phyloP scores from a whole-genome alignment of 1,140 invertebrate species.

The Papilio xuthus region DNA sequence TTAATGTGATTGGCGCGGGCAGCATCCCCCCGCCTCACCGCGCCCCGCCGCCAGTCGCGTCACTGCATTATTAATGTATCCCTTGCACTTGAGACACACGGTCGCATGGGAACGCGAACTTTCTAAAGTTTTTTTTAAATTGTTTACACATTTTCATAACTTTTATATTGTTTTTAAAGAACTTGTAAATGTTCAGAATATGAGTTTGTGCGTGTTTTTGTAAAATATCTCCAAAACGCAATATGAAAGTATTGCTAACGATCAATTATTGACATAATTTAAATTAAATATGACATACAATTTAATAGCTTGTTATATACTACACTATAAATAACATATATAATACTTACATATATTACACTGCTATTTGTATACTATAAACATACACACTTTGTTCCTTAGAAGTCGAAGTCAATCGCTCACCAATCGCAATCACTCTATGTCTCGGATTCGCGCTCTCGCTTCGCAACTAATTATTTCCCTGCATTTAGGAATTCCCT shows the following conservation, averaged over 20 bases:
- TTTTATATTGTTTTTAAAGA: not conserved
- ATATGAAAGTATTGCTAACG: no score
- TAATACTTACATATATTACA: no score
- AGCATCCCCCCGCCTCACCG: slow-evolving; percentile 50
- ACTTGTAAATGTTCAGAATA: no score
- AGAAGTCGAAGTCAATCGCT: not conserved
- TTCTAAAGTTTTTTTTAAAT: not conserved
- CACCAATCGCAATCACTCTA: slow-evolving; percentile 1
- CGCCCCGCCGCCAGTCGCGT: slow-evolving; percentile 54
- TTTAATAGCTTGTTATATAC: no score
- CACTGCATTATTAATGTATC: slow-evolving; percentile 75
- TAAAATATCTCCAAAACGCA: no score
- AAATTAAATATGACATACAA: no score
- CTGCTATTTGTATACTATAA: no score
- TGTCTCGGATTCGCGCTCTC: slow-evolving; percentile 37
- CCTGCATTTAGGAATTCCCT: slow-evolving; percentile 73
- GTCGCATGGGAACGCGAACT: slow-evolving; percentile 34
- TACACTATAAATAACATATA: no score
- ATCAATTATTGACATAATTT: no score
- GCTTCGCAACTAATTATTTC: slow-evolving; percentile 74
- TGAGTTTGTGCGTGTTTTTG: no score
- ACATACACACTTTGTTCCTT: no score
- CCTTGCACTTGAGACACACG: slow-evolving; percentile 54
- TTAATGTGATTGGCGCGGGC: slow-evolving; percentile 74
- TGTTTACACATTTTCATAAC: not conserved